Evolutionary conservation across 2,113 vertebrate genomes (phyloP).

Genomic region (Vicugna pacos): DNA sequence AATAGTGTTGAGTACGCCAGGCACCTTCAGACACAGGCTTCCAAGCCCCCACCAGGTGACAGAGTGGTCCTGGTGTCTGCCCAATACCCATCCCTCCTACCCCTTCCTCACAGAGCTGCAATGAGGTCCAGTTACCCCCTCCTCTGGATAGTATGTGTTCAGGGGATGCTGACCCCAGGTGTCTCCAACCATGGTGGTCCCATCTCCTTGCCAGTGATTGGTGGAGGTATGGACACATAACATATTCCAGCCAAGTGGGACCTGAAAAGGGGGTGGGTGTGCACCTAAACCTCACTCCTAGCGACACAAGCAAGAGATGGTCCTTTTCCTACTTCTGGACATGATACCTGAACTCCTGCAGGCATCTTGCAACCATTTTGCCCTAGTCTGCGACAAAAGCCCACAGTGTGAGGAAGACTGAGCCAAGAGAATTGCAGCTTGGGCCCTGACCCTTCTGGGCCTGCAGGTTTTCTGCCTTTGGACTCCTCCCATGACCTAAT

Average conservation of each 20-base stretch:
- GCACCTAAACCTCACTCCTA: neutral
- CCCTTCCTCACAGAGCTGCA: neutral
- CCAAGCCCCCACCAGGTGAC: neutral
- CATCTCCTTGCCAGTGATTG: neutral
- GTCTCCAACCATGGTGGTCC: neutral
- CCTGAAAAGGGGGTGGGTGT: neutral
- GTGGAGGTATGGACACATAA: neutral
- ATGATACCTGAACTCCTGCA: neutral
- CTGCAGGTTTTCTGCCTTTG: neutral
- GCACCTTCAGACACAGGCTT: neutral
- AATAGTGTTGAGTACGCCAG: neutral
- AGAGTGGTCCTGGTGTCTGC: neutral
- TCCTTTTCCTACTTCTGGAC: neutral
- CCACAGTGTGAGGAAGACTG: rapidly evolving
- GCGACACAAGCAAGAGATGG: neutral
- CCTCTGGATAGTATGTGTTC: neutral
- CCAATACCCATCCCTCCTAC: neutral
- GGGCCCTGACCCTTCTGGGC: neutral
- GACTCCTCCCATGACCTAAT: rapidly evolving
- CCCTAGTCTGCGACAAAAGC: neutral
- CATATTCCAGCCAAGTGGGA: neutral
- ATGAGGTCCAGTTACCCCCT: neutral
- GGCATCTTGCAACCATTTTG: neutral
- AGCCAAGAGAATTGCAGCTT: neutral
- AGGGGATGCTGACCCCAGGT: neutral